Percentiles rank a stretch among this genome's conserved stretches.
phyloP scores from a whole-genome alignment of 2,888 invertebrate species.

The Aspidiotus destructor region DNA sequence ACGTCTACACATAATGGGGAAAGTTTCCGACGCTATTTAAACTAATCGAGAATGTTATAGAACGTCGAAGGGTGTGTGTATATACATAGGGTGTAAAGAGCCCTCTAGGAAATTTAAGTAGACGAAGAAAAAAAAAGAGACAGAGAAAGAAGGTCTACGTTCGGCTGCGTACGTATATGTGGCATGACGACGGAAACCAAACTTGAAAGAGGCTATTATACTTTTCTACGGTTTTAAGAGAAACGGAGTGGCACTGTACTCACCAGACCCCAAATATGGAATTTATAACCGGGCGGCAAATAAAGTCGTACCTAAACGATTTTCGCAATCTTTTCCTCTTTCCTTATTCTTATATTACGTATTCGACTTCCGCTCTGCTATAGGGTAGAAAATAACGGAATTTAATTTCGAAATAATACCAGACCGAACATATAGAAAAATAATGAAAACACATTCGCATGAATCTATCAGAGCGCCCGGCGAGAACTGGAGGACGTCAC shows the following conservation, averaged over 20 bases:
- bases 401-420: background rate
- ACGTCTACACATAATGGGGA: constrained; percentile 29
- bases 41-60: constrained; percentile 33
- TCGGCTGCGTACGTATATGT: background rate
- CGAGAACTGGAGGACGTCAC: too few species aligned
- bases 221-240: constrained; percentile 14
- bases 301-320: constrained; percentile 18
- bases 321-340: background rate
- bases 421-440: background rate
- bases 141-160: background rate
- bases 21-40: constrained; percentile 33
- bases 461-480: background rate
- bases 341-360: background rate
- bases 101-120: constrained; percentile 31
- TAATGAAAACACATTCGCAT: background rate
- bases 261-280: constrained; percentile 13
- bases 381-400: background rate
- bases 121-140: constrained; percentile 10
- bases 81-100: constrained; percentile 30
- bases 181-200: constrained; percentile 14
- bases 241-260: constrained; percentile 1
- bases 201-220: constrained; percentile 22
- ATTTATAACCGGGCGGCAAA: constrained; percentile 12
- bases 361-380: too few species aligned
- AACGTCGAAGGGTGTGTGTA: constrained; percentile 28